These are phyloP conservation scores for Ondatra zibethicus DNA, from an alignment of 2,113 vertebrate genomes.

Conservation along the genomic window DNA sequence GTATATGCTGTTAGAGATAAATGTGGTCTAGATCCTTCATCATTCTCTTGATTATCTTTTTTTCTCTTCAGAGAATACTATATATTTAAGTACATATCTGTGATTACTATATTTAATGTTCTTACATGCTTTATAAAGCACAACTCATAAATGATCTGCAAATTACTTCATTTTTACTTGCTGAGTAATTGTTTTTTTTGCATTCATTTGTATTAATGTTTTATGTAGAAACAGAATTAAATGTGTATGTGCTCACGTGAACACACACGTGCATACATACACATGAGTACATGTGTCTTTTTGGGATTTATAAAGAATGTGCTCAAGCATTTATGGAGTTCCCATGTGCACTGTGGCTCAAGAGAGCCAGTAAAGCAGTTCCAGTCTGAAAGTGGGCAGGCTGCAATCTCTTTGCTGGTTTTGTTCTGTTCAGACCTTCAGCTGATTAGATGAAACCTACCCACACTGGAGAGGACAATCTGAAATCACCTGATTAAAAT, in stretches of 20 bases:
- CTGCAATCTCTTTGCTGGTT: background rate
- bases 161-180: background rate
- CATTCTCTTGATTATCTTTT: background rate
- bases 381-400: background rate
- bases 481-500: background rate
- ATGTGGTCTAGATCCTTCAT: background rate
- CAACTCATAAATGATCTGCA: background rate
- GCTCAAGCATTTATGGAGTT: background rate
- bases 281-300: background rate
- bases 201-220: background rate
- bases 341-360: background rate
- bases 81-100: background rate
- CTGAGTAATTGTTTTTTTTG: background rate
- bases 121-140: background rate
- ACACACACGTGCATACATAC: too few relatives aligned
- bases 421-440: background rate
- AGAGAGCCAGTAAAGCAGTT: background rate
- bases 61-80: background rate
- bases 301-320: background rate
- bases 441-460: background rate
- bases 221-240: background rate
- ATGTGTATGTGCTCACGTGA: too few relatives aligned
- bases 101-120: background rate
- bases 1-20: background rate
- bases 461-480: background rate